phyloP scores from a whole-genome alignment of 2,113 vertebrate species.

The Xenus cinereus region DNA sequence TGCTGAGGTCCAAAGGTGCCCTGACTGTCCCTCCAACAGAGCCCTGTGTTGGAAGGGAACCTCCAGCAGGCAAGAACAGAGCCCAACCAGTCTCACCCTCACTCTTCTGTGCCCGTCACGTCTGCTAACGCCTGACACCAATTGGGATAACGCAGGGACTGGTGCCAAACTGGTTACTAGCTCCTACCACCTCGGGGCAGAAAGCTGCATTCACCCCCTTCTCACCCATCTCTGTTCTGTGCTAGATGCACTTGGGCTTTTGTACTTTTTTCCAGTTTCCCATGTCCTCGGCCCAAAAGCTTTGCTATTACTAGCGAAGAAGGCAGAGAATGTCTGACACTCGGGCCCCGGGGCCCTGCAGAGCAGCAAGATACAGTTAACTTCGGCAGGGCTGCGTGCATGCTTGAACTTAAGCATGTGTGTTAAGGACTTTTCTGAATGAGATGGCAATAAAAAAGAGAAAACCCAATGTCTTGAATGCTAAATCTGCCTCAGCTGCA shows the following conservation, averaged over 20 bases:
- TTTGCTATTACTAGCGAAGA: not conserved
- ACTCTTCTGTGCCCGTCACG: not conserved
- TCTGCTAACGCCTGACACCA: not conserved
- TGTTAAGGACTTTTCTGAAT: not conserved
- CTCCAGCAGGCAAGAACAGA: not conserved
- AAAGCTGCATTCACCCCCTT: not conserved
- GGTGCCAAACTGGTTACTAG: not conserved
- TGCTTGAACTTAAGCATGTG: not conserved
- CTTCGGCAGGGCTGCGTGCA: not conserved
- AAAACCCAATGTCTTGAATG: accelerated
- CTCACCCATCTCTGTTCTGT: not conserved
- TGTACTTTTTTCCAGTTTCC: not conserved
- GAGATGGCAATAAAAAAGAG: not conserved
- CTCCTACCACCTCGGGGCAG: not conserved
- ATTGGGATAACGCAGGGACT: not conserved
- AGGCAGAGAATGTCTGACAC: not conserved
- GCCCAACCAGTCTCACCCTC: not conserved
- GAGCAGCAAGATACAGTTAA: not conserved
- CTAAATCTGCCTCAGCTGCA: not conserved
- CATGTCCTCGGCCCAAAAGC: not conserved
- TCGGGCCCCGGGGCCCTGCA: not conserved
- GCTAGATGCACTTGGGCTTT: not conserved
- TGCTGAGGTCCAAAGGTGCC: not conserved
- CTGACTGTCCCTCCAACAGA: not conserved
- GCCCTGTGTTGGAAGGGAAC: not conserved